A percentile compares a stretch with the other conserved stretches of the same genome.
Evolutionary conservation across 2,888 invertebrate species (phyloP).

Genomic region (Drosophila vallismaia): DNA sequence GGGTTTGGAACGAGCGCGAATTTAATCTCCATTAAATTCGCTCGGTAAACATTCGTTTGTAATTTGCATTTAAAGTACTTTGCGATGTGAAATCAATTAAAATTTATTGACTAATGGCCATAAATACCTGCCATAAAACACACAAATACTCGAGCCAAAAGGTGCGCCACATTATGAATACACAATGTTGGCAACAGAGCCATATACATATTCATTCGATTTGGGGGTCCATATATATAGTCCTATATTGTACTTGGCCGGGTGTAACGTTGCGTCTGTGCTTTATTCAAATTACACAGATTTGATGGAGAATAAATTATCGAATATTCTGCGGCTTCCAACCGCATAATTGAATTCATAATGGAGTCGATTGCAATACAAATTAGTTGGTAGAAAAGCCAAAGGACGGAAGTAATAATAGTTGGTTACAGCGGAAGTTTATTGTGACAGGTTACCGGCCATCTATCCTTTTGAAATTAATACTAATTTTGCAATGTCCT

Average conservation of each 20-base stretch:
- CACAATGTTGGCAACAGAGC: conserved; percentile 13
- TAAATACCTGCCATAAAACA: conserved; percentile 30
- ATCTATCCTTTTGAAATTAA: conserved; percentile 23
- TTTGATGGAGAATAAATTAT: conserved; percentile 48
- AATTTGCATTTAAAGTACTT: conserved; percentile 23
- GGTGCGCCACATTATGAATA: conserved; percentile 21
- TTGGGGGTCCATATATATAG: background rate
- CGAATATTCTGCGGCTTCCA: conserved; percentile 44
- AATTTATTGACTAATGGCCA: conserved; percentile 55
- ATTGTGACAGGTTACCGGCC: conserved; percentile 4
- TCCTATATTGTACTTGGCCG: background rate
- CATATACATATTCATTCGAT: conserved; percentile 40
- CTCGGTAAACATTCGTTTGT: conserved; percentile 20
- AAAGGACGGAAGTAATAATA: conserved; percentile 40
- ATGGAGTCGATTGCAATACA: conserved; percentile 43
- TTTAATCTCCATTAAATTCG: conserved; percentile 10
- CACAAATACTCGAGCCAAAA: conserved; percentile 15
- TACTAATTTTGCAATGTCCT: conserved; percentile 29
- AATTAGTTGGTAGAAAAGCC: conserved; percentile 47
- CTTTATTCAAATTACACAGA: conserved; percentile 45
- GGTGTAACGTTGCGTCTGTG: too few relatives aligned
- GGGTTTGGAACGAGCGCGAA: conserved; percentile 5
- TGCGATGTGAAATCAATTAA: conserved; percentile 42
- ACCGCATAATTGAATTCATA: conserved; percentile 52
- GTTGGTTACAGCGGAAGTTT: conserved; percentile 23